Conservation (phyloP, 2,888 invertebrate genomes). For the Neoscelio sp. region DNA sequence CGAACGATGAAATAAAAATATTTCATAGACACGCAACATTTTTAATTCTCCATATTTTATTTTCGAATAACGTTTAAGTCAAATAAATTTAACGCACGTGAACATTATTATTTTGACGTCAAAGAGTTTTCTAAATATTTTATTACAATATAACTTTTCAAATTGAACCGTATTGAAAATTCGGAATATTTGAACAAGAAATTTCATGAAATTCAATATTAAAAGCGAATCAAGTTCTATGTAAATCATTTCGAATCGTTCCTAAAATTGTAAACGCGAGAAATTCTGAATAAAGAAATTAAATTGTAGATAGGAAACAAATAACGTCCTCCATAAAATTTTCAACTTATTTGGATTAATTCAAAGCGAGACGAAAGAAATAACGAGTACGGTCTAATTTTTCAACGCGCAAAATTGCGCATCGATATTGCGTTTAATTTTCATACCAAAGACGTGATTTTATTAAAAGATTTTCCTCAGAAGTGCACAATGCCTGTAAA, state of each 20-base stretch:
- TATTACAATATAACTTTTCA: neutral
- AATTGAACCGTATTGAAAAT: slow-evolving; percentile 4
- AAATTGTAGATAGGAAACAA: too few relatives aligned
- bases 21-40: too few relatives aligned
- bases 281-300: too few relatives aligned
- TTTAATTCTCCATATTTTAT: too few relatives aligned
- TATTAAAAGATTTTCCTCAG: neutral
- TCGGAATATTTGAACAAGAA: neutral
- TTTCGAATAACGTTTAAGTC: too few relatives aligned
- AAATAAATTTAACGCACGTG: too few relatives aligned
- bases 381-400: neutral
- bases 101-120: too few relatives aligned
- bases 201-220: neutral
- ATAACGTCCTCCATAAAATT: too few relatives aligned
- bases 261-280: neutral
- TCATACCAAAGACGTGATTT: neutral
- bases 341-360: neutral
- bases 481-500: neutral
- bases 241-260: neutral
- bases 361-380: neutral
- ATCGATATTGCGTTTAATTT: neutral
- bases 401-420: neutral
- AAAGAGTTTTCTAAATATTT: too few relatives aligned
- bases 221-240: neutral
- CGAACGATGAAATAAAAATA: too few relatives aligned